Percentiles rank a stretch among this genome's conserved stretches.
Conservation (phyloP, 2,888 invertebrate species). For the Acleris holmiana region DNA sequence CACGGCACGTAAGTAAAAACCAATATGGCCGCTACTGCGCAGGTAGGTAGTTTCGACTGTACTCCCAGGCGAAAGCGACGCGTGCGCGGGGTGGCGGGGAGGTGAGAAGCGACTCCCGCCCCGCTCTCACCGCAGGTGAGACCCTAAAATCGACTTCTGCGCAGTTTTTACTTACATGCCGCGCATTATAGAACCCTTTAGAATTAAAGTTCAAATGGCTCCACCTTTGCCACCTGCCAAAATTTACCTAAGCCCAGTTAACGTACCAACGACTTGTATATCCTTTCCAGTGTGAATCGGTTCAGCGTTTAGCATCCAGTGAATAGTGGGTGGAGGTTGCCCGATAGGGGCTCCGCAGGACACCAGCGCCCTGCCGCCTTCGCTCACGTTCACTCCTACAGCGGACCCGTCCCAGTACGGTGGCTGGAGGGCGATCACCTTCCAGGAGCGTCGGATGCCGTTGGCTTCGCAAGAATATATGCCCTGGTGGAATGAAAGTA, state of each 20-base stretch:
- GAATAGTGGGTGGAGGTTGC: conserved; percentile 89
- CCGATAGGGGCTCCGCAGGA: conserved; percentile 87
- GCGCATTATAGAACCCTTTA: too few species aligned
- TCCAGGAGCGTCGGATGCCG: conserved; percentile 81
- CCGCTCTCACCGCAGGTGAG: too few species aligned
- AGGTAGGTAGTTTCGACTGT: too few species aligned
- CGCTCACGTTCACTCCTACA: conserved; percentile 80
- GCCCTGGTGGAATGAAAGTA: conserved; percentile 78
- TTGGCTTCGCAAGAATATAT: conserved; percentile 91
- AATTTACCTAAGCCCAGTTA: neutral
- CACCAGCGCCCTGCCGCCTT: conserved; percentile 70
- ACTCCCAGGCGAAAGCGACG: too few species aligned
- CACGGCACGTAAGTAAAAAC: too few species aligned
- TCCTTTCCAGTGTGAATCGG: conserved; percentile 81
- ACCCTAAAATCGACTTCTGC: too few species aligned
- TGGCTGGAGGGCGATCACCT: conserved; percentile 69
- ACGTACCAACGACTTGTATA: conserved; percentile 61
- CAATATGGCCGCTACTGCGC: too few species aligned
- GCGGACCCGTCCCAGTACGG: conserved; percentile 81
- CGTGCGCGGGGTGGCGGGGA: too few species aligned
- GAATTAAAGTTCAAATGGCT: conserved; percentile 1
- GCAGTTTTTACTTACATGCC: too few species aligned
- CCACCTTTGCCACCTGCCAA: neutral
- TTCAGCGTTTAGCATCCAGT: conserved; percentile 94
- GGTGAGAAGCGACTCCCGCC: too few species aligned